Base-by-base conservation (phyloP, 2,888 invertebrate species). In the Tethea ocularis region DNA sequence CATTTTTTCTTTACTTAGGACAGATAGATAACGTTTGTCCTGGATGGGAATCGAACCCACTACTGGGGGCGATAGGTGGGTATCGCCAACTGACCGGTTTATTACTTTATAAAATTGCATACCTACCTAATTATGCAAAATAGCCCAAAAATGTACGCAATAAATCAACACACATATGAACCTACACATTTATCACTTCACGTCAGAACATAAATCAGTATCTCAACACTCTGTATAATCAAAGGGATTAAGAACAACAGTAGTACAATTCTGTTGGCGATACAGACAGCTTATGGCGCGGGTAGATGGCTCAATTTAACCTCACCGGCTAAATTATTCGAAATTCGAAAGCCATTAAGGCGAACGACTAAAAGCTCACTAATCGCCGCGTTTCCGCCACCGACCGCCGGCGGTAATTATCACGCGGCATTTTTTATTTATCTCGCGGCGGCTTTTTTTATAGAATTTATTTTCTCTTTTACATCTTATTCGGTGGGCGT, bases 361-460 rank as follows among this genome's bases (percentile, higher is more conserved):
- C 58, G 70, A 74, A 74, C 78, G 75, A 72, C 82, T 86, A 80
- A 84, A 77, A 84, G 84, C 74, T n/a, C 87, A 87, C 86, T 88
- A 88, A 89, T 88, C 87, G 85, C 56, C 62, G 67, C 77, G 86
- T 85, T 89, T 89, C 89, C 89, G 89, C 83, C 85, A 83, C 80
- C 77, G 46, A 46, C 46, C 46, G 46, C 46, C 46, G 46, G 46
- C 63, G 62, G 70, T 79, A 78, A 86, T 85, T 82, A 85, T 80
- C 81, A 64, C 71, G 71, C 69, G 67, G 75, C 67, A 62, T 63
- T 66, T 72, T 73, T 75, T 74, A 72, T 72, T 64, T 65, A 57
- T 61, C 62, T 56, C 63, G 46, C 52, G 54, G 52, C 60, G 57
- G 60, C 62, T 68, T 73, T 80, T 80, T 79, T 78, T 73, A 72